Evolutionary conservation across 2,797 vertebrate species (phyloP).

Genomic region (Brachymystax lenok): DNA sequence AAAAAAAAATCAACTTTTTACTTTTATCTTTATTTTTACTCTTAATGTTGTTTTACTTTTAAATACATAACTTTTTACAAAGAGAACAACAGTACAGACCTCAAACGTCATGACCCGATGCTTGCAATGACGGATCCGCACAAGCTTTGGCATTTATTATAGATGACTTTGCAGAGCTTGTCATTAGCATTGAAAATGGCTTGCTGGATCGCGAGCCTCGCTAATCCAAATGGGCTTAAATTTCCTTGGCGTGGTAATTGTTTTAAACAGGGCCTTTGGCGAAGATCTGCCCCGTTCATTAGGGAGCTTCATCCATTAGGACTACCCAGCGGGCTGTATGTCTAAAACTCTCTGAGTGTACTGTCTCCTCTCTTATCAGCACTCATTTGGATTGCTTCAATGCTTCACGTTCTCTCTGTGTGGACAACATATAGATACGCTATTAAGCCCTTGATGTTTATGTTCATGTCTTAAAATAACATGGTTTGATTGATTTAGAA

Average conservation of each 20-base stretch:
- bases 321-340: conserved; percentile 37
- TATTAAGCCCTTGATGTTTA: not conserved
- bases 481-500: not conserved
- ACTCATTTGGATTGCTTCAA: conserved; percentile 9
- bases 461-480: not conserved
- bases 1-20: too few species aligned
- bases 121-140: not conserved
- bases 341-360: conserved; percentile 26
- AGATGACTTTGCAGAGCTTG: conserved; percentile 36
- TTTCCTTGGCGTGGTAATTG: conserved; percentile 41
- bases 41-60: too few species aligned
- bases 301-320: conserved; percentile 57
- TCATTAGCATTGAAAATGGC: conserved; percentile 23
- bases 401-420: conserved; percentile 9
- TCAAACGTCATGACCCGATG: not conserved
- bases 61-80: too few species aligned
- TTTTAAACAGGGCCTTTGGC: conserved; percentile 57
- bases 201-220: conserved; percentile 30
- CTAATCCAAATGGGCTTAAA: conserved; percentile 39
- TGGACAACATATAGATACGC: not conserved
- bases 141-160: conserved; percentile 42
- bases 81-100: not conserved
- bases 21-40: too few species aligned
- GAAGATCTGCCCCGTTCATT: conserved; percentile 51
- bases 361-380: conserved; percentile 4